Conservation (phyloP, 2,888 invertebrate species). For the Polydrusus cervinus region DNA sequence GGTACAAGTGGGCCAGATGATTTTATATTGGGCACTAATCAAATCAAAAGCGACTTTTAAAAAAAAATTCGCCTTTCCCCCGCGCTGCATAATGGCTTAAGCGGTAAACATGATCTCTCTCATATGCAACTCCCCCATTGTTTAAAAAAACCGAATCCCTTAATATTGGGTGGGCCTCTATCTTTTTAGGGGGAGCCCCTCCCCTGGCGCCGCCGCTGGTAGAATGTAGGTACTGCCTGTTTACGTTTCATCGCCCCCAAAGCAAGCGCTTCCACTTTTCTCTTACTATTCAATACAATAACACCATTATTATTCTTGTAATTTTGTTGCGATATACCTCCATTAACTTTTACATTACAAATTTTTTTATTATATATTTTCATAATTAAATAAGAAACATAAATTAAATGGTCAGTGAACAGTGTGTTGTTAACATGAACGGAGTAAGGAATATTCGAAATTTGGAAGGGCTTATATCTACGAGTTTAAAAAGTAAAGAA, state of each 20-base stretch:
- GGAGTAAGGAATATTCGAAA: slow-evolving; percentile 10
- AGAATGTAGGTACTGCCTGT: background rate
- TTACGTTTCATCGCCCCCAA: background rate
- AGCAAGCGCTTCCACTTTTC: background rate
- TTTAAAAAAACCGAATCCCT: no score
- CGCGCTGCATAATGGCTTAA: no score
- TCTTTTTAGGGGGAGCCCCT: no score
- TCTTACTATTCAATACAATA: background rate
- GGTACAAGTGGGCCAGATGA: no score
- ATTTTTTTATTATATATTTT: background rate
- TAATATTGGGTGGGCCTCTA: no score
- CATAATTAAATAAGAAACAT: background rate
- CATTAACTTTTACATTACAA: background rate
- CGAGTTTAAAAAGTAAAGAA: slow-evolving; percentile 13
- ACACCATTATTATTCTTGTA: background rate
- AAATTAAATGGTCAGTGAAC: slow-evolving; percentile 5
- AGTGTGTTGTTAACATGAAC: slow-evolving; percentile 4
- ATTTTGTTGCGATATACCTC: background rate
- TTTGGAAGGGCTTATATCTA: slow-evolving; percentile 21
- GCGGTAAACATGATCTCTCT: no score
- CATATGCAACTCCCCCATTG: no score
- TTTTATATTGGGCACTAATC: no score
- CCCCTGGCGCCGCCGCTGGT: no score
- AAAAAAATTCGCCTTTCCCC: no score
- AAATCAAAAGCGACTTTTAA: no score